These are phyloP conservation scores for Zosterops lateralis DNA, from an alignment of 2,113 vertebrate species.

Conservation along the genomic window DNA sequence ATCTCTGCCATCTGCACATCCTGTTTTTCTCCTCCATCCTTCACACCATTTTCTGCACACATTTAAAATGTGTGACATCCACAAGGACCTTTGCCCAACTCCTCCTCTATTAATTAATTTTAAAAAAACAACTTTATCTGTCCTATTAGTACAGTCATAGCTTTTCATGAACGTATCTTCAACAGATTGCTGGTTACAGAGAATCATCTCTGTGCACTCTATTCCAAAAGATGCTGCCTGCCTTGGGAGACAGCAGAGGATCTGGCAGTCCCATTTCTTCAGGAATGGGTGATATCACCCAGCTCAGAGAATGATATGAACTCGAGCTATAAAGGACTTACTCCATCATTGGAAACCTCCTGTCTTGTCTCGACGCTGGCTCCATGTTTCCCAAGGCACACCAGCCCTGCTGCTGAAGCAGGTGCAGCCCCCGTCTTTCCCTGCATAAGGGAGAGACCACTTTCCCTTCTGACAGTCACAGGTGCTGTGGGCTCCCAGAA, in stretches of 20 bases:
- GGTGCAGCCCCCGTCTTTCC: neutral
- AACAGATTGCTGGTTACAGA: neutral
- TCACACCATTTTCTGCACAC: neutral
- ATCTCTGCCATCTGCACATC: neutral
- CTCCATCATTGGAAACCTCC: neutral
- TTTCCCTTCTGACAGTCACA: neutral
- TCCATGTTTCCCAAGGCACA: neutral
- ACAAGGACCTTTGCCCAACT: neutral
- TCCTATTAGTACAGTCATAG: neutral
- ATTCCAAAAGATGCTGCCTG: neutral
- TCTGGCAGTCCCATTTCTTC: neutral
- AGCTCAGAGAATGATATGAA: neutral
- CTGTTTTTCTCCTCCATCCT: neutral
- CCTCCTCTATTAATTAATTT: neutral
- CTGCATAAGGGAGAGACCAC: neutral
- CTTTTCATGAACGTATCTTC: neutral
- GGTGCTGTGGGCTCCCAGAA: neutral
- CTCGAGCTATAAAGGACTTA: neutral
- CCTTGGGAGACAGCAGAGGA: neutral
- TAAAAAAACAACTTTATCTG: neutral
- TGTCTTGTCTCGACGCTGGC: fast-evolving
- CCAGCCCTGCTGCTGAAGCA: neutral
- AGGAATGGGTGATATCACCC: neutral
- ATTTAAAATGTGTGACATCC: neutral
- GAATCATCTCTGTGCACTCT: neutral